Evolutionary conservation across 2,113 vertebrate species (phyloP), one percentile per base, ranked within the genome.

Genomic region (Rattus rattus): DNA sequence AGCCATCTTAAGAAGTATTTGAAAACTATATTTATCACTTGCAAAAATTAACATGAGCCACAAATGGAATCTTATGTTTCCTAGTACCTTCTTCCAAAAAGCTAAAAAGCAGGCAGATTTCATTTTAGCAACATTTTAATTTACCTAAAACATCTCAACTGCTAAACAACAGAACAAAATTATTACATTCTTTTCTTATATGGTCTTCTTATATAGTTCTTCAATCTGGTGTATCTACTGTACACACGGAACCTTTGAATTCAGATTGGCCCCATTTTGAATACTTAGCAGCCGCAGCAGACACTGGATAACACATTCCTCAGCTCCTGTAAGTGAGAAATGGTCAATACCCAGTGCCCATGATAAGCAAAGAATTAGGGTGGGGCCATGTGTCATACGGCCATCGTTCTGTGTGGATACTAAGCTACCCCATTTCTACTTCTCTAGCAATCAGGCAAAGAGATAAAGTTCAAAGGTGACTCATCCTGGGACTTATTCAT

Each of bases 71-170:
- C 16, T 81, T 54, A 73, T 24, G 56, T 86, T 69, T 94, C 89
- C 72, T 83, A 73, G 90, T 33, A 75, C 3, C 33, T 70, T 65
- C 11, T 59, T 92, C 56, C 30, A 1, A 73, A 91, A 77, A 39
- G 36, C 83, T 67, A 65, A 77, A 65, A 83, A 87, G 63, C 4
- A 67, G 8, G 8, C n/a, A 93, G 94, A 92, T 88, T 84, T 91
- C 86, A 96, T 73, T 77, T 92, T 92, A 86, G 75, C 33, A 49
- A n/a, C 28, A 85, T 65, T 65, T 92, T 83, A 83, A 24, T 77
- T 96, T 93, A 72, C 39, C 24, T 33, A 92, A 47, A 61, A 70
- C 63, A 63, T 92, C 65, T 90, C n/a, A 94, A 59, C 47, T 59
- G 61, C 12, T 39, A 76, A 90, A n/a, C 69, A 54, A 90, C 83